Evolutionary conservation across 2,113 vertebrate genomes (phyloP), one percentile per base, ranked within the genome.

Genomic region (Dasyurus viverrinus): DNA sequence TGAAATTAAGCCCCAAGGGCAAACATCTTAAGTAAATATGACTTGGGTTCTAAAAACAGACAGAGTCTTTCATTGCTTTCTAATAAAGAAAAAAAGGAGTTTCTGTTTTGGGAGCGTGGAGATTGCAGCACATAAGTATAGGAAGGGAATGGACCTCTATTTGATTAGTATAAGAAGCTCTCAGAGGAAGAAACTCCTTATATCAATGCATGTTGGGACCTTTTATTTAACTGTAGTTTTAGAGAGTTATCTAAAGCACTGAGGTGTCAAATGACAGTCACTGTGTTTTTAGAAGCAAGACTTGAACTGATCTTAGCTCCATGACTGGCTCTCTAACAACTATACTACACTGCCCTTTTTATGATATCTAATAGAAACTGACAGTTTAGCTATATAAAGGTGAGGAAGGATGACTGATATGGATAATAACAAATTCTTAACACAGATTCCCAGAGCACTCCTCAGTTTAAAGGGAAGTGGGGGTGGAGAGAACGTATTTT

Each of bases 391-490:
- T 84, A 19, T 84, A 1, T 22, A 23, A 84, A 2, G 19, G 19
- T 54, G 42, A 8, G 50, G 48, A 89, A 94, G 12, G 48, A 89
- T 55, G 53, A 50, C 36, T 76, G 11, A 53, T 47, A 47, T 48
- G 53, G 9, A 89, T 54, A 60, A 46, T 50, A 48, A 92, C 30
- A 93, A 68, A 90, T 24, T 94, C 93, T 94, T 46, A 90, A 12
- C 47, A 42, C 19, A 76, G 54, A 10, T 47, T 96, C 95, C 52
- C 53, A 27, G 57, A 95, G 30, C 46, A 36, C 90, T 57, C 26
- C 48, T 95, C 53, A 92, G 54, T 11, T 46, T 53, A n/a, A 89
- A 48, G 93, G 94, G 53, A 95, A 95, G 89, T 7, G 57, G 3
- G 26, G 9, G 27, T 30, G 36, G 30, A 1, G 14, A 52, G 24